Conservation (phyloP, 1,140 invertebrate genomes). For the Micrasema longulum region DNA sequence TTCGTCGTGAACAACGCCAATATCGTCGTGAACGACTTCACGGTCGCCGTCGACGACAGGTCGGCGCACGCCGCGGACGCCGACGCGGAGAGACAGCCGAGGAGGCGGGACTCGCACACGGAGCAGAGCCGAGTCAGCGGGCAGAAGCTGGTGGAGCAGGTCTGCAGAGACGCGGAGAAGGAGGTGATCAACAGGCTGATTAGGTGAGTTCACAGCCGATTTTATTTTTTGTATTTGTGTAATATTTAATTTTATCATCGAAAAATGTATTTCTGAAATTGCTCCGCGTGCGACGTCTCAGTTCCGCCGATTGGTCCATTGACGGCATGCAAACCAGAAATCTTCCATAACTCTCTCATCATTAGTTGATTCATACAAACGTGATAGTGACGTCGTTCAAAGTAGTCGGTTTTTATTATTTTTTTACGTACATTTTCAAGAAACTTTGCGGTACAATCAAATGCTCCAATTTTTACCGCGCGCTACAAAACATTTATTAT, state of each 20-base stretch:
- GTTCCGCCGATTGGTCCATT: too few relatives aligned
- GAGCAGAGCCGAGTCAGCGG: slow-evolving; percentile 43
- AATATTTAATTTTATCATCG: background rate
- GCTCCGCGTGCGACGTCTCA: too few relatives aligned
- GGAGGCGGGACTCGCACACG: slow-evolving; percentile 28
- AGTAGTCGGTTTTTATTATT: too few relatives aligned
- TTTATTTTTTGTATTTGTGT: too few relatives aligned
- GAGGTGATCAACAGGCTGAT: slow-evolving; percentile 57
- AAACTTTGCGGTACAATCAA: too few relatives aligned
- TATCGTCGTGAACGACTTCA: background rate
- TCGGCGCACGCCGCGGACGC: background rate
- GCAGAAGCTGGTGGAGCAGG: slow-evolving; percentile 56
- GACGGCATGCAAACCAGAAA: too few relatives aligned
- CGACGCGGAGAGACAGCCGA: slow-evolving; percentile 1
- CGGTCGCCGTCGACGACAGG: background rate
- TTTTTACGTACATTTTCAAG: too few relatives aligned
- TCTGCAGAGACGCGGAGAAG: slow-evolving; percentile 65
- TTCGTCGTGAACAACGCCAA: too few relatives aligned
- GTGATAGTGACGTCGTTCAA: background rate
- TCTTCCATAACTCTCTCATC: too few relatives aligned
- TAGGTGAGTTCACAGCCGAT: slow-evolving; percentile 16
- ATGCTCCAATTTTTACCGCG: too few relatives aligned
- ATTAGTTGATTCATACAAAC: too few relatives aligned
- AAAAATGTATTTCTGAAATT: background rate
- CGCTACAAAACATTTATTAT: too few relatives aligned